These are phyloP conservation scores for Pyrgilauda ruficollis DNA, from an alignment of 2,113 vertebrate species.

Conservation along the genomic window DNA sequence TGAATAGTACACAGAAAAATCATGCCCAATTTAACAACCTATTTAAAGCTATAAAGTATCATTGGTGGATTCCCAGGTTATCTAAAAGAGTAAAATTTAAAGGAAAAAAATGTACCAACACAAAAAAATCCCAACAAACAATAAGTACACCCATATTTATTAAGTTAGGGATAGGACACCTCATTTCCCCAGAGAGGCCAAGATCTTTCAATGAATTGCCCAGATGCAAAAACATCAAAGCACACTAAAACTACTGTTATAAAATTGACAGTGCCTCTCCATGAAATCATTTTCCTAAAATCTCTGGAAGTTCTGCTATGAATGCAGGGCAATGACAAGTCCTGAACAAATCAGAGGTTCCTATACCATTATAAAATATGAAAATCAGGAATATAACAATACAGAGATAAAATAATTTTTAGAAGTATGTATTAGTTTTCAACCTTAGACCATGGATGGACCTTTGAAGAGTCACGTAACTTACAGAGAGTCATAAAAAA, in stretches of 20 bases:
- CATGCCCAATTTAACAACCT: background rate
- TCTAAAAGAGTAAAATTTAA: background rate
- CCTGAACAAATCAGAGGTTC: background rate
- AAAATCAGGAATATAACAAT: background rate
- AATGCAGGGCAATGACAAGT: background rate
- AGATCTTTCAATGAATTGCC: background rate
- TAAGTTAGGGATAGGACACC: background rate
- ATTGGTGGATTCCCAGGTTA: background rate
- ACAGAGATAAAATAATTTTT: background rate
- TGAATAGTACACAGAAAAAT: background rate
- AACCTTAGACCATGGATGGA: background rate
- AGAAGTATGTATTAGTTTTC: accelerated
- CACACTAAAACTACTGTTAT: background rate
- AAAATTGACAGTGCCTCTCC: background rate
- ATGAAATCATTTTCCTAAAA: background rate
- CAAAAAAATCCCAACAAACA: background rate
- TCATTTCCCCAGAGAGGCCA: background rate
- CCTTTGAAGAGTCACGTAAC: background rate
- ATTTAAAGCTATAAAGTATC: background rate
- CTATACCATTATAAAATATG: background rate
- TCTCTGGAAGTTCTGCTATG: background rate
- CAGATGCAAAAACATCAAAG: background rate
- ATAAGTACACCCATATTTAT: background rate
- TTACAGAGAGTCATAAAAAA: background rate
- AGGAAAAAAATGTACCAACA: background rate